Evolutionary conservation across 2,113 vertebrate genomes (phyloP).

Genomic region (Ctenodactylus gundi): DNA sequence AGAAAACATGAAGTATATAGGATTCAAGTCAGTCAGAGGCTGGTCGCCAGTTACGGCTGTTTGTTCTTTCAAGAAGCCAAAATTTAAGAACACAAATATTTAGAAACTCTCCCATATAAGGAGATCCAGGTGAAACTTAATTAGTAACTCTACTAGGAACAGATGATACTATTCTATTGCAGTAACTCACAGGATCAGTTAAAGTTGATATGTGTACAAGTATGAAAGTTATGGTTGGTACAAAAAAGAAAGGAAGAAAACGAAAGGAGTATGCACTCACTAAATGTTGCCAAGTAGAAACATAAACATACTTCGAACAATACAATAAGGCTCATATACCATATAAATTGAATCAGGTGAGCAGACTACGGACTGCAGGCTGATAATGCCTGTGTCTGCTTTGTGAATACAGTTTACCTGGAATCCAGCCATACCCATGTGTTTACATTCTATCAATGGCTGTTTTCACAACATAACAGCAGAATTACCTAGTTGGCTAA

Average conservation of each 20-base stretch:
- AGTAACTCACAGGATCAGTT: conserved; percentile 9
- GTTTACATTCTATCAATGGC: neutral
- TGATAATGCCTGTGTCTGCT: neutral
- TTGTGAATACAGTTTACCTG: neutral
- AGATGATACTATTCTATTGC: neutral
- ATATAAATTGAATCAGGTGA: neutral
- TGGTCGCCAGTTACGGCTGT: neutral
- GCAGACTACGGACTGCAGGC: neutral
- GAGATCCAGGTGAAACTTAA: neutral
- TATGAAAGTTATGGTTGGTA: neutral
- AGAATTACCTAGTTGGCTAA: neutral
- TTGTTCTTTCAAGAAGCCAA: neutral
- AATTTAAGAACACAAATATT: neutral
- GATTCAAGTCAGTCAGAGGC: neutral
- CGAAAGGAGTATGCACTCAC: neutral
- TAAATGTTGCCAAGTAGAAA: neutral
- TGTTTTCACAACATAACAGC: neutral
- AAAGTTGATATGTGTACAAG: no score
- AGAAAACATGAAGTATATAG: neutral
- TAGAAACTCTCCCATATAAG: neutral
- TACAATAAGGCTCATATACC: neutral
- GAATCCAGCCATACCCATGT: neutral
- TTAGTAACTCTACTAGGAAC: neutral
- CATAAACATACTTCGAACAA: neutral
- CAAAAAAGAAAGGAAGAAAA: no score